Percentiles rank a stretch among this genome's conserved stretches.
Conservation (phyloP, 1,140 invertebrate species). For the Drosophila lini region DNA sequence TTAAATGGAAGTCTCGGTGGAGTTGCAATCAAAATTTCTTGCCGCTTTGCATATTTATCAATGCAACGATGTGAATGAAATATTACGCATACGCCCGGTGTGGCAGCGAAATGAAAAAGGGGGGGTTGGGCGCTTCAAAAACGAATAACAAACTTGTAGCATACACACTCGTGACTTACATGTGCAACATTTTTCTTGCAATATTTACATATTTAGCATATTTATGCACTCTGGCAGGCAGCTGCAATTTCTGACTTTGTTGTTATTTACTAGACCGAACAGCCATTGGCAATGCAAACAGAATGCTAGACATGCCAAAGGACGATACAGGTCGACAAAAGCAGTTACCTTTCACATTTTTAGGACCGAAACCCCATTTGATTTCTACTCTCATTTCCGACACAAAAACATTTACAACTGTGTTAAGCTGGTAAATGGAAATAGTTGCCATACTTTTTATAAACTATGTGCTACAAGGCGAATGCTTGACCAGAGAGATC, state of each 20-base stretch:
- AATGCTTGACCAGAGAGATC: constrained; percentile 42
- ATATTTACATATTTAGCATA: constrained; percentile 75
- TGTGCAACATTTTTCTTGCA: constrained; percentile 64
- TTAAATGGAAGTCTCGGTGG: constrained; percentile 64
- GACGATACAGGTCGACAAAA: constrained; percentile 34
- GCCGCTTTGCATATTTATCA: constrained; percentile 43
- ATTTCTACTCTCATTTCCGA: constrained; percentile 20
- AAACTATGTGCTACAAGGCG: constrained; percentile 66
- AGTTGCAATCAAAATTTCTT: constrained; percentile 60
- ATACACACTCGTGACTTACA: constrained; percentile 31
- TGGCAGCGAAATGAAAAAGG: constrained; percentile 51
- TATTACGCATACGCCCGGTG: constrained; percentile 65
- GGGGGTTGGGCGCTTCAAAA: not conserved
- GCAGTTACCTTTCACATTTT: constrained; percentile 16
- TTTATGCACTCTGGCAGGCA: constrained; percentile 61
- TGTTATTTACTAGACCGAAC: constrained; percentile 69
- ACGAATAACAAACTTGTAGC: constrained; percentile 36
- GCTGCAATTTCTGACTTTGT: constrained; percentile 28
- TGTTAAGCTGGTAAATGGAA: constrained; percentile 67
- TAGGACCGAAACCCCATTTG: not conserved
- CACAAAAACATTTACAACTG: constrained; percentile 50
- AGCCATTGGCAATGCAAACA: constrained; percentile 74
- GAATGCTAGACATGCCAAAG: constrained; percentile 64
- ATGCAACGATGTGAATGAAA: constrained; percentile 46
- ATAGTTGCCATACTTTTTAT: constrained; percentile 62